A percentile compares a stretch with the other conserved stretches of the same genome.
Conservation (phyloP, 2,888 invertebrate species). For the Drosophila histrio region DNA sequence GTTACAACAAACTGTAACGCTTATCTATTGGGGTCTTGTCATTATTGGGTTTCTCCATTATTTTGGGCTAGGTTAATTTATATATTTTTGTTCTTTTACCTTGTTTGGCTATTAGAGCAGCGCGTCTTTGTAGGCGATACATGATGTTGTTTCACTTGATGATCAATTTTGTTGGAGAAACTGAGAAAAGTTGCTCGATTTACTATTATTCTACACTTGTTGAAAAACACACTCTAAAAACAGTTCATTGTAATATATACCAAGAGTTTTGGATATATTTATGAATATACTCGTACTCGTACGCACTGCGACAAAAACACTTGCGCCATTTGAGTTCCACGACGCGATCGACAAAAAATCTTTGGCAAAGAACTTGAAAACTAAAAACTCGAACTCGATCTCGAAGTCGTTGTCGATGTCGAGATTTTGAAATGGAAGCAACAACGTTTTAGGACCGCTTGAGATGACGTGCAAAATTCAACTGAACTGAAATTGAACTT, state of each 20-base stretch:
- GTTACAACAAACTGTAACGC: conserved; percentile 19
- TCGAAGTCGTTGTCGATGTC: conserved; percentile 30
- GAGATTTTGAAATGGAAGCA: conserved; percentile 10
- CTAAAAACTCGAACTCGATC: conserved; percentile 22
- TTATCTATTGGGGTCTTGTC: conserved; percentile 25
- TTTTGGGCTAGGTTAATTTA: background rate
- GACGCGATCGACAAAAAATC: conserved; percentile 27
- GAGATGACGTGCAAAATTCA: conserved; percentile 80
- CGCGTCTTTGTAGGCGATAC: conserved; percentile 82
- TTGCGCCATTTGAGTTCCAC: conserved; percentile 30
- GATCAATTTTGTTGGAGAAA: background rate
- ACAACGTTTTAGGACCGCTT: conserved; percentile 60
- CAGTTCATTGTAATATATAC: conserved; percentile 62
- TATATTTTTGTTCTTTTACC: too few species aligned
- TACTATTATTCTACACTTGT: conserved; percentile 5
- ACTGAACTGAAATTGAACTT: conserved; percentile 79
- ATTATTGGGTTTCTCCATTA: background rate
- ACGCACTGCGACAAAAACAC: background rate
- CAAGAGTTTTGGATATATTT: conserved; percentile 23
- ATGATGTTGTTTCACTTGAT: conserved; percentile 53
- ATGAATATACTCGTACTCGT: background rate
- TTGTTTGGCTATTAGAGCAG: conserved; percentile 82
- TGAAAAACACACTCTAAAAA: conserved; percentile 24
- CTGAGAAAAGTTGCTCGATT: conserved; percentile 25
- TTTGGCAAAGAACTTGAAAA: conserved; percentile 24